Percentiles rank a stretch among this genome's conserved stretches.
Conservation (phyloP, 2,888 invertebrate genomes). For the Timema cristinae region DNA sequence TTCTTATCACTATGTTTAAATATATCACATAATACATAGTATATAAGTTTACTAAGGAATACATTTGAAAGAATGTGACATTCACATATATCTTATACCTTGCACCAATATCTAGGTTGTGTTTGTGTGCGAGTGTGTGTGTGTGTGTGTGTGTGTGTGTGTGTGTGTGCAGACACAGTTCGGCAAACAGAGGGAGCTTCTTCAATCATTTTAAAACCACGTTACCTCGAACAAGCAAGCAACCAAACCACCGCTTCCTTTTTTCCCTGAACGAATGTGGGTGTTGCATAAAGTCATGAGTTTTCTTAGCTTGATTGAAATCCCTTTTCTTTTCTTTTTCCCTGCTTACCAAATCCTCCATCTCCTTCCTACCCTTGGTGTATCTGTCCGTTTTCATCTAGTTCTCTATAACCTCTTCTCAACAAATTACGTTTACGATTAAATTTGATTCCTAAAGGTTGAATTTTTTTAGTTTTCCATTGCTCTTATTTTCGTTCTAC, state of each 20-base stretch:
- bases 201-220: conserved; percentile 2
- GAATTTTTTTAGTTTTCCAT: conserved; percentile 10
- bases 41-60: too few relatives aligned
- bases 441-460: conserved; percentile 23
- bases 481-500: neutral
- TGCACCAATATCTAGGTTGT: too few relatives aligned
- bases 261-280: conserved; percentile 20
- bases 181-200: too few relatives aligned
- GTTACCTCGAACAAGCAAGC: neutral
- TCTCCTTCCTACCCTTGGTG: neutral
- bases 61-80: too few relatives aligned
- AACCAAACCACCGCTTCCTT: neutral
- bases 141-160: too few relatives aligned
- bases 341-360: neutral
- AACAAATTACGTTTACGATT: conserved; percentile 22
- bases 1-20: too few relatives aligned
- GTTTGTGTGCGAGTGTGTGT: too few relatives aligned
- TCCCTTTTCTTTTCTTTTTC: conserved; percentile 19
- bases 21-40: too few relatives aligned
- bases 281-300: conserved; percentile 27
- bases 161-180: too few relatives aligned
- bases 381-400: neutral
- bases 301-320: conserved; percentile 24
- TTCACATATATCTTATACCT: too few relatives aligned
- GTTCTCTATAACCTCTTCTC: neutral